Evolutionary conservation across 2,888 invertebrate species (phyloP).

Genomic region (Sycophila texana): DNA sequence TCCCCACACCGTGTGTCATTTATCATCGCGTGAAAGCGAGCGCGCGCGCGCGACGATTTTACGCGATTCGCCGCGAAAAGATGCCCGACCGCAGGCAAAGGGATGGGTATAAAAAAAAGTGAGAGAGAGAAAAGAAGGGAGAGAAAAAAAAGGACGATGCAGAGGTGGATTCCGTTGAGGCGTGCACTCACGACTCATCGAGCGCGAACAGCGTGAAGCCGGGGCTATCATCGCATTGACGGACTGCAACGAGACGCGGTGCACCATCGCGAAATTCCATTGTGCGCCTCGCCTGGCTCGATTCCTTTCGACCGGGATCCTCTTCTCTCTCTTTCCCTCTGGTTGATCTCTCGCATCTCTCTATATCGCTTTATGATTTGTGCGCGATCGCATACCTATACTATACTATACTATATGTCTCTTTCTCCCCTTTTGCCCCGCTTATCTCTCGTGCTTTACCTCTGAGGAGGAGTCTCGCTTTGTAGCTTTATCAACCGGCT

Average conservation of each 20-base stretch:
- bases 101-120: background rate
- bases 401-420: too few relatives aligned
- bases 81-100: background rate
- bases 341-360: too few relatives aligned
- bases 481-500: too few relatives aligned
- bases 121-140: background rate
- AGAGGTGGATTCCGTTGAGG: background rate
- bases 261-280: constrained; percentile 44
- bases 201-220: constrained; percentile 8
- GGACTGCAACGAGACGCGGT: constrained; percentile 5
- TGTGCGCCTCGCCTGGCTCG: constrained; percentile 32
- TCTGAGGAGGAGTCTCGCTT: too few relatives aligned
- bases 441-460: too few relatives aligned
- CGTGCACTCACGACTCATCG: constrained; percentile 26
- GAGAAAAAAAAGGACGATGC: background rate
- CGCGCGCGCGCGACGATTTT: constrained; percentile 18
- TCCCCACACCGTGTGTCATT: constrained; percentile 9
- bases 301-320: background rate
- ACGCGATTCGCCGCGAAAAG: constrained; percentile 36
- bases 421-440: too few relatives aligned
- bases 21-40: constrained; percentile 17
- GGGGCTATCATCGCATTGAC: constrained; percentile 30
- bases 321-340: background rate
- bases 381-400: too few relatives aligned
- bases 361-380: too few relatives aligned